Conservation (phyloP, 64 coral and sea anemone genomes). For the Trachythela sp. region DNA sequence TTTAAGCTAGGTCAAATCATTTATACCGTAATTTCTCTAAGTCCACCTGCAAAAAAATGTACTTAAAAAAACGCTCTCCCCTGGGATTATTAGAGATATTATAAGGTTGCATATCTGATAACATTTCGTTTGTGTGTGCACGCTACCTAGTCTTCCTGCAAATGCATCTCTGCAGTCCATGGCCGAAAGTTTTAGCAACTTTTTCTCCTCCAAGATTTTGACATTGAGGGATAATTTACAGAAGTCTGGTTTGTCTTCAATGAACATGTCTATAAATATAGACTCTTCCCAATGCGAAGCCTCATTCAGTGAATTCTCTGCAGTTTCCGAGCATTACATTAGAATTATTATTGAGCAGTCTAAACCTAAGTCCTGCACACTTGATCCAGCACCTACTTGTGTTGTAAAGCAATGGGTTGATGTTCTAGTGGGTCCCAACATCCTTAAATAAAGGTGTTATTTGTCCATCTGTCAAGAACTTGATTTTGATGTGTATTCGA, state of each 20-base stretch:
- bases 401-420: background rate
- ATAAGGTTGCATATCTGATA: too few species aligned
- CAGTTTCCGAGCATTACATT: constrained; percentile 16
- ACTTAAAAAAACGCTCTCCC: too few species aligned
- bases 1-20: too few species aligned
- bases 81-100: too few species aligned
- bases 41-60: too few species aligned
- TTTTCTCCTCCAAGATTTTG: constrained; percentile 26
- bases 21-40: too few species aligned
- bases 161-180: too few species aligned
- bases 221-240: constrained; percentile 17
- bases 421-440: background rate
- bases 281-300: background rate
- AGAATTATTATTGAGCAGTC: constrained; percentile 24
- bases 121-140: too few species aligned
- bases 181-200: constrained; percentile 18
- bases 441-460: constrained; percentile 29
- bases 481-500: constrained; percentile 22
- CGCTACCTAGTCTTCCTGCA: too few species aligned
- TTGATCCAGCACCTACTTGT: constrained; percentile 6
- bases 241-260: background rate
- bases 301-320: constrained; percentile 21
- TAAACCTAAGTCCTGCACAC: constrained; percentile 13
- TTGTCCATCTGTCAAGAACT: constrained; percentile 4
- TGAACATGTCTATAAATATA: constrained; percentile 21